Evolutionary conservation across 2,888 invertebrate genomes (phyloP).

Genomic region (Xylophagus ater): DNA sequence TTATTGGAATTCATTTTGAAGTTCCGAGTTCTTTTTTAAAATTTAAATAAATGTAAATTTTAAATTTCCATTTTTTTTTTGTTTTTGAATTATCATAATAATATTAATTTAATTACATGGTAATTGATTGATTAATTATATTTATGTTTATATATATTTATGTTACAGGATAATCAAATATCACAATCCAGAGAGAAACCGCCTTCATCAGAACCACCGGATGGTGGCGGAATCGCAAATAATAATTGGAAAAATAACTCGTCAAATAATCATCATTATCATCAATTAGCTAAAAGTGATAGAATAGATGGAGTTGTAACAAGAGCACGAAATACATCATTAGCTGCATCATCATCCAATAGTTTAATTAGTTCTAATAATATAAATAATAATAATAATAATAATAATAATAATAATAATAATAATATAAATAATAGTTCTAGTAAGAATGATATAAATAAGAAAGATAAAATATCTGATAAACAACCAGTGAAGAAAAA

Average conservation of each 20-base stretch:
- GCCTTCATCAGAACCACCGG: constrained; percentile 16
- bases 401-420: neutral
- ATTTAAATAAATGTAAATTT: too few species aligned
- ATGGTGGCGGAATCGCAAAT: constrained; percentile 15
- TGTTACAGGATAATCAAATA: constrained; percentile 11
- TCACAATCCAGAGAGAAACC: constrained; percentile 13
- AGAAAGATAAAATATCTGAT: constrained; percentile 7
- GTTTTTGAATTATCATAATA: too few species aligned
- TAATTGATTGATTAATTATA: too few species aligned
- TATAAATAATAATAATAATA: constrained; percentile 9
- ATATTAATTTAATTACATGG: too few species aligned
- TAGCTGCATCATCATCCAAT: constrained; percentile 1
- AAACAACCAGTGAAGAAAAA: constrained; percentile 40
- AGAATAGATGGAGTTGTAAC: constrained; percentile 12
- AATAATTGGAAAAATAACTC: too few species aligned
- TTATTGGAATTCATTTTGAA: too few species aligned
- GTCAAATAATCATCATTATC: constrained; percentile 1
- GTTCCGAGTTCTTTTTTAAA: neutral
- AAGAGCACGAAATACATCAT: constrained; percentile 8
- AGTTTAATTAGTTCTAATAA: constrained; percentile 1
- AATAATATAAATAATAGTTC: constrained; percentile 8
- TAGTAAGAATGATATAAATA: constrained; percentile 10
- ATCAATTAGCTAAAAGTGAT: constrained; percentile 7
- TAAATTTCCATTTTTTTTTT: neutral
- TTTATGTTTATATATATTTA: too few species aligned